Evolutionary conservation across 2,888 invertebrate species (phyloP).

Genomic region (Rotaria macrura): DNA sequence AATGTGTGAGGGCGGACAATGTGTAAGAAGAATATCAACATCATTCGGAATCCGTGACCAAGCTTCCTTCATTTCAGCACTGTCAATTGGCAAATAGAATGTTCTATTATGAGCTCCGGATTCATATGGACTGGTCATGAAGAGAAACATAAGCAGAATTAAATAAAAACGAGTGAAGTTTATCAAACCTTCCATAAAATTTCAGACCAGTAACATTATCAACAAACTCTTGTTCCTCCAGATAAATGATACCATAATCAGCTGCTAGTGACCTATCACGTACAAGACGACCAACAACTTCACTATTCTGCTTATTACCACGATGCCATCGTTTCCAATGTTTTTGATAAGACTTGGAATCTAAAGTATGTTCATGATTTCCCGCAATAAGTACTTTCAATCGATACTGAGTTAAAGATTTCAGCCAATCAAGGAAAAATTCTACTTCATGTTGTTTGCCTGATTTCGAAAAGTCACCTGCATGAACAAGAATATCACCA

Average conservation of each 20-base stretch:
- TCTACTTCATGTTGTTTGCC: conserved; percentile 2
- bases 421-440: neutral
- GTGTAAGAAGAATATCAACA: conserved; percentile 68
- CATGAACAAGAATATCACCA: conserved; percentile 49
- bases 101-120: neutral
- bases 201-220: neutral
- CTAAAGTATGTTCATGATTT: conserved; percentile 20
- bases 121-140: neutral
- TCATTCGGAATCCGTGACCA: conserved; percentile 68
- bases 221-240: neutral
- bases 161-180: too few relatives aligned
- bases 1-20: conserved; percentile 60
- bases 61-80: conserved; percentile 42
- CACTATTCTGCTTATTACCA: neutral
- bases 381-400: conserved; percentile 12
- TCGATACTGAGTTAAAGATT: conserved; percentile 18
- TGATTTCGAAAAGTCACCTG: conserved; percentile 6
- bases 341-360: neutral
- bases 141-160: too few relatives aligned
- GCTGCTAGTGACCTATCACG: neutral
- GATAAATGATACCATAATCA: neutral
- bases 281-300: neutral
- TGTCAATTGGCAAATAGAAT: neutral
- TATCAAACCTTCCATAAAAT: neutral
- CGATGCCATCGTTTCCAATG: neutral